A percentile compares a stretch with the other conserved stretches of the same genome.
phyloP scores from a whole-genome alignment of 2,113 vertebrate genomes.

The Falco punctatus region DNA sequence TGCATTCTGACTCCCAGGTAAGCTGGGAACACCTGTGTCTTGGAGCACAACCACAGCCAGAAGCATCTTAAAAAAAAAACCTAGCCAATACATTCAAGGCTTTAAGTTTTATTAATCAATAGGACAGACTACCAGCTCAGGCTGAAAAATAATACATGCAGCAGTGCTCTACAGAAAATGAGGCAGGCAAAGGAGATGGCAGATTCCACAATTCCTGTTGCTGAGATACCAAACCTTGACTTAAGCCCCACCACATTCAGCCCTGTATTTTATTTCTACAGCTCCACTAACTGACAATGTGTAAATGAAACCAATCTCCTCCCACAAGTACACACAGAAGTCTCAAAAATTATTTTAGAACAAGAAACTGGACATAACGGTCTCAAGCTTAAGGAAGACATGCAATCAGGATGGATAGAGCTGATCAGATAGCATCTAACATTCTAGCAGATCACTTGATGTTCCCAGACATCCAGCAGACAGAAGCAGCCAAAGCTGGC shows the following conservation, averaged over 20 bases:
- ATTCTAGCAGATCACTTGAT: not conserved
- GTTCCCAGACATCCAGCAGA: too few species aligned
- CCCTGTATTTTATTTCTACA: not conserved
- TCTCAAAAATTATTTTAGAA: not conserved
- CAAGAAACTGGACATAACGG: not conserved
- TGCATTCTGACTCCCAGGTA: not conserved
- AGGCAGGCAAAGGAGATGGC: not conserved
- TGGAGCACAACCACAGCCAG: not conserved
- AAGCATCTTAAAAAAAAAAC: not conserved
- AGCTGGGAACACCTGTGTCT: not conserved
- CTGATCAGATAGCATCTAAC: not conserved
- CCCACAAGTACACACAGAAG: not conserved
- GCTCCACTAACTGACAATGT: not conserved
- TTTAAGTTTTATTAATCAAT: not conserved
- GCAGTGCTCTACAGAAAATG: not conserved
- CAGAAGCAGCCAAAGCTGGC: not conserved
- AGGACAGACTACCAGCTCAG: accelerated
- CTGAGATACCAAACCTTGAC: not conserved
- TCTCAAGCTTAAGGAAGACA: not conserved
- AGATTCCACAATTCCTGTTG: not conserved
- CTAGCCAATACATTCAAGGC: not conserved
- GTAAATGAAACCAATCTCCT: not conserved
- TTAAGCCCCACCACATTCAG: not conserved
- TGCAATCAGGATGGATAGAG: not conserved
- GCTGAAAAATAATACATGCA: not conserved